phyloP scores from a whole-genome alignment of 2,888 invertebrate genomes.

The Epinotia ramella region DNA sequence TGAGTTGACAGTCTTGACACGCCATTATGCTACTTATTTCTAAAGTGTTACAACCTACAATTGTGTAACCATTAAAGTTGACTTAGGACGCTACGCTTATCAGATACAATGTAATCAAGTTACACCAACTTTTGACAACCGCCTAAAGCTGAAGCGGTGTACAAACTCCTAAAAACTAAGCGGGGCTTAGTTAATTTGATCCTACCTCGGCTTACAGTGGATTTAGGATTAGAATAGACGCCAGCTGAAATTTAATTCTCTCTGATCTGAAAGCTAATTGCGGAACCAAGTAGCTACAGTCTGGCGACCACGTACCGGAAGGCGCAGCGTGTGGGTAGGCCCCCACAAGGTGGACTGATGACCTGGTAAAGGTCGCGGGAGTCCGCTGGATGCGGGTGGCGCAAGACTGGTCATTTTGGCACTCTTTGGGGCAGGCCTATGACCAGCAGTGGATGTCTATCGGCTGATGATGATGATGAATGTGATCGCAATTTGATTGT shows the following conservation, averaged over 20 bases:
- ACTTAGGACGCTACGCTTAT: background rate
- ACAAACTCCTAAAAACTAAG: constrained; percentile 33
- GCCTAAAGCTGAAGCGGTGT: constrained; percentile 7
- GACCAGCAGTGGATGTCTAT: no score
- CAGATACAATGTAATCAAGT: constrained; percentile 23
- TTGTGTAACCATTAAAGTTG: background rate
- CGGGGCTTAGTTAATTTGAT: constrained; percentile 21
- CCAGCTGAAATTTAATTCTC: background rate
- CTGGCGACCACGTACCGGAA: no score
- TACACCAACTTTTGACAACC: constrained; percentile 27
- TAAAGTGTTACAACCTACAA: background rate
- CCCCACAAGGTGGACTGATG: no score
- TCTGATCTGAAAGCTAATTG: background rate
- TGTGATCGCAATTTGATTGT: no score
- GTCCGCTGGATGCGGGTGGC: no score
- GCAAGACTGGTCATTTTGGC: no score
- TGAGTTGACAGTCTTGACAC: background rate
- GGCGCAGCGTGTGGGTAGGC: no score
- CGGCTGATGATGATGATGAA: no score
- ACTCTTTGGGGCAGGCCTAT: no score
- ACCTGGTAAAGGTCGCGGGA: no score
- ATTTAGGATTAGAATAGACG: background rate
- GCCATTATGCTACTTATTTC: background rate
- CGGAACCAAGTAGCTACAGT: background rate
- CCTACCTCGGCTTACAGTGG: constrained; percentile 1